These are phyloP conservation scores for Calosoma granatense DNA, from an alignment of 1,140 invertebrate genomes.

Conservation along the genomic window DNA sequence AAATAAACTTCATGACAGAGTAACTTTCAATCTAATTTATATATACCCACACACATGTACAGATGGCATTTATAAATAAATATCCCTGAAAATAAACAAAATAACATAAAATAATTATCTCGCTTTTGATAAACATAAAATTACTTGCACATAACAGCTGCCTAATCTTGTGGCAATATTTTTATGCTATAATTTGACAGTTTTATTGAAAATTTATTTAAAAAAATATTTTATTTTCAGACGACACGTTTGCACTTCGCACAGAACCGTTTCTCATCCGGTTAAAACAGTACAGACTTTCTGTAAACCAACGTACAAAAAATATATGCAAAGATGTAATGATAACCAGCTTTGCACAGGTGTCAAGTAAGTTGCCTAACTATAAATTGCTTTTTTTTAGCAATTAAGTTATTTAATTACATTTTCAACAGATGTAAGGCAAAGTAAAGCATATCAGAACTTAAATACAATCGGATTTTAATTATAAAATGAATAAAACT, in stretches of 20 bases:
- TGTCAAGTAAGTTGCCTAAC: slow-evolving; percentile 28
- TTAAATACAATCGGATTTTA: too few relatives aligned
- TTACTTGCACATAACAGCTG: too few relatives aligned
- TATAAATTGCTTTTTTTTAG: neutral
- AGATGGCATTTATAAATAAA: neutral
- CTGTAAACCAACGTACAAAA: slow-evolving; percentile 41
- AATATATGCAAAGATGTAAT: slow-evolving; percentile 37
- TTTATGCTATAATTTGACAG: neutral
- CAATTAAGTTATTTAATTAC: slow-evolving; percentile 3
- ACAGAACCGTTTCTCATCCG: slow-evolving; percentile 37
- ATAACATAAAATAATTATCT: neutral
- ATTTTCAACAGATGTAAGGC: too few relatives aligned
- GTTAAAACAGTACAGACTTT: slow-evolving; percentile 39
- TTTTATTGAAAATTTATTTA: neutral
- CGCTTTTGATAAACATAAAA: neutral
- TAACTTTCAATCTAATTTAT: too few relatives aligned
- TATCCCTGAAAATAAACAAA: neutral
- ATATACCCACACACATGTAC: neutral
- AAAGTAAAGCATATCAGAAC: too few relatives aligned
- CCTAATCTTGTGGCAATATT: too few relatives aligned
- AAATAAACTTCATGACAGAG: too few relatives aligned
- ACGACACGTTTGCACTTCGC: slow-evolving; percentile 40
- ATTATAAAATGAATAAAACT: too few relatives aligned
- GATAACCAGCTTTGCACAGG: slow-evolving; percentile 40
- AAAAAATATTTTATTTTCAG: slow-evolving; percentile 27